Conservation (phyloP, 2,888 invertebrate species). For the Chymomyza caudatula region DNA sequence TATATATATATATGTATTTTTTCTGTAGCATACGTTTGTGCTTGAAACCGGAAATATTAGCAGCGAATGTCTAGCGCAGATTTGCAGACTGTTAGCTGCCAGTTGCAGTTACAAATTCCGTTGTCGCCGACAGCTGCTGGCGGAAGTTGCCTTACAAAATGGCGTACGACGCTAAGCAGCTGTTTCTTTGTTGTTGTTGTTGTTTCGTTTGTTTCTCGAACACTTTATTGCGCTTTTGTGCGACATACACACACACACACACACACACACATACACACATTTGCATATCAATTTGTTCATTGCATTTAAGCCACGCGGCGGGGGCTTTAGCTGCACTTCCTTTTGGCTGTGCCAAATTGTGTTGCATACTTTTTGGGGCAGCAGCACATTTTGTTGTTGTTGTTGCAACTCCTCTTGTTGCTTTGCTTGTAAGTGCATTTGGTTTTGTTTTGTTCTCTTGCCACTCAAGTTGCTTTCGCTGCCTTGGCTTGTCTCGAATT, state of each 20-base stretch:
- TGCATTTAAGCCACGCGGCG: constrained; percentile 35
- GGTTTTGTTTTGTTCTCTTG: background rate
- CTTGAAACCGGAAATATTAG: background rate
- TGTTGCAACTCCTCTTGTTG: background rate
- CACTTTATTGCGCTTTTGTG: background rate
- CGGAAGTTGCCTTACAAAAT: constrained; percentile 1
- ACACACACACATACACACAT: constrained; percentile 30
- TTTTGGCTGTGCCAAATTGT: background rate
- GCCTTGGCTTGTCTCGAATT: background rate
- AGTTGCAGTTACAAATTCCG: constrained; percentile 15
- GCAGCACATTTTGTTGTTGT: background rate
- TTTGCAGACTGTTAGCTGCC: constrained; percentile 44
- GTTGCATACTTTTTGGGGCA: constrained; percentile 4
- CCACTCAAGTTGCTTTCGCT: background rate
- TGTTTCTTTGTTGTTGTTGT: background rate
- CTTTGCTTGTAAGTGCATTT: background rate
- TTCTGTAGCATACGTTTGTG: background rate
- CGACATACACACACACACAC: constrained; percentile 5
- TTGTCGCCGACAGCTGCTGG: background rate
- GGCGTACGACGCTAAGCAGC: background rate
- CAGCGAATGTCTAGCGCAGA: background rate
- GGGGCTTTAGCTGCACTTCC: background rate
- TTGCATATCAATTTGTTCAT: constrained; percentile 66
- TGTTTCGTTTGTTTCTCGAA: background rate
- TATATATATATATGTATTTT: background rate